Base-by-base conservation (phyloP, 2,888 invertebrate species). In the Metallyticus violacea region DNA sequence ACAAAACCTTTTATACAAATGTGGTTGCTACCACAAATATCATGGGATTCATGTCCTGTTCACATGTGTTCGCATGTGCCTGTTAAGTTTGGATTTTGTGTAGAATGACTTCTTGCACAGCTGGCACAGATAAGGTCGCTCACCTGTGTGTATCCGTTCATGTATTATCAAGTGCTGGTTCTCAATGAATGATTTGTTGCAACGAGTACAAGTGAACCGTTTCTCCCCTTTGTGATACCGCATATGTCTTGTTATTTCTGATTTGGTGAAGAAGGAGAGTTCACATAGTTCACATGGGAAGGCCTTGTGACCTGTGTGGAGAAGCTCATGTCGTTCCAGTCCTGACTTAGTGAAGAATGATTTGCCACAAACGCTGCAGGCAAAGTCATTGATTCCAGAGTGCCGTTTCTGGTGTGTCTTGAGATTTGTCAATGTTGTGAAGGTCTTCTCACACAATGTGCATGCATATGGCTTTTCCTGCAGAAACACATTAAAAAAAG, bases 151-250 rank as follows among this genome's bases (percentile, higher is more conserved):
- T 28, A 90, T 89, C 62, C 90, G 89, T 88, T 90, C 89, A 87
- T 92, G 91, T 62, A 91, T 89, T 85, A 90, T 90, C 79, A 91
- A 88, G 88, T 91, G 91, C 27, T 91, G 91, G 0, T 91, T 91
- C 87, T 91, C 91, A 86, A 90, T 91, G 84, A 91, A 91, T 7
- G 89, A 88, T 88, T 91, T 91, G 15, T 87, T 87, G 80, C 91
- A 91, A 25, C 90, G 85, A n/a, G 89, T 86, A 86, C 91, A 91
- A 85, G 89, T 88, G 85, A 90, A 91, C 79, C 89, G 90, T 81
- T 91, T 91, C 5, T 90, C 90, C 7, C 91, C 91, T 9, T 89
- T 90, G 86, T 91, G 91, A 87, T 91, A 91, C 79, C 90, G 90
- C 26, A 90, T 86, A 87, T 91, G 91, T 40, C 91, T 89, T 28